These are phyloP conservation scores for Paralichthys olivaceus DNA, from an alignment of 2,113 vertebrate species.

Conservation along the genomic window DNA sequence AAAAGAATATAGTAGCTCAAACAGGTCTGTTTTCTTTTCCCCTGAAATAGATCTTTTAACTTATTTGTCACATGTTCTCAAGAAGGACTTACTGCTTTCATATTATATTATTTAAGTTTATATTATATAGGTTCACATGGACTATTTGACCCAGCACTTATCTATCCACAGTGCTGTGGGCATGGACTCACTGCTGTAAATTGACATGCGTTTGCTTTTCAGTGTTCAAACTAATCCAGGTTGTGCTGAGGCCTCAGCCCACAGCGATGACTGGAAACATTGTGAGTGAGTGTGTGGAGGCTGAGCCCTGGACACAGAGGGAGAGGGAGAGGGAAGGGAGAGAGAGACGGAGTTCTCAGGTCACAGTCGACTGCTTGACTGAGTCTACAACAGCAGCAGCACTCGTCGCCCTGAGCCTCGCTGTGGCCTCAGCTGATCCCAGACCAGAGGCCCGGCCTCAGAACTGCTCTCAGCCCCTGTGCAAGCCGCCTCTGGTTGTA, in stretches of 20 bases:
- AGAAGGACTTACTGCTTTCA: no score
- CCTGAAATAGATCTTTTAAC: no score
- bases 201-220: background rate
- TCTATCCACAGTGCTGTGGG: no score
- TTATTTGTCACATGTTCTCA: no score
- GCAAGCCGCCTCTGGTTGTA: background rate
- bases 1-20: no score
- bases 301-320: background rate
- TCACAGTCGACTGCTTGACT: background rate
- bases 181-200: background rate
- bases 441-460: conserved; percentile 9
- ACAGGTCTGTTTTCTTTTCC: no score
- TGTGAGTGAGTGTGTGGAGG: background rate
- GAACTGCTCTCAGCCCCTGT: conserved; percentile 10
- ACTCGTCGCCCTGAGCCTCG: background rate
- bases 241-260: background rate
- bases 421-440: conserved; percentile 14
- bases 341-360: background rate
- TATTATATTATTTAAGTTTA: no score
- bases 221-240: background rate
- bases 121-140: no score
- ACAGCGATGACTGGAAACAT: background rate
- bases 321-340: background rate
- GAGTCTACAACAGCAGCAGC: background rate
- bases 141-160: no score